These are phyloP conservation scores for Campopleginae sp. DNA, from an alignment of 2,888 invertebrate species.

Conservation along the genomic window DNA sequence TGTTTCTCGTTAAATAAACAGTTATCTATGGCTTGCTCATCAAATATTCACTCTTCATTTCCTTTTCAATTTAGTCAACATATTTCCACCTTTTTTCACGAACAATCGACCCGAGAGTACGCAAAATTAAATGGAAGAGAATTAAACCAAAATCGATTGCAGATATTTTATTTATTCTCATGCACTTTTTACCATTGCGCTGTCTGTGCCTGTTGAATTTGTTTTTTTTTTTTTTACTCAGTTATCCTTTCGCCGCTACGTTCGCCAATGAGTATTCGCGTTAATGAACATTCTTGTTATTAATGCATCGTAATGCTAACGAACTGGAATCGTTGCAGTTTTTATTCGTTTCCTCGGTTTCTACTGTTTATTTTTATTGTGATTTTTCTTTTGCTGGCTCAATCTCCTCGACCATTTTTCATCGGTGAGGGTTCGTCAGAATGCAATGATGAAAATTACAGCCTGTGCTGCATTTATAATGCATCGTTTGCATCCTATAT, in stretches of 20 bases:
- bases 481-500: neutral
- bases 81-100: neutral
- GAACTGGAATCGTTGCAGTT: neutral
- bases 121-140: neutral
- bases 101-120: neutral
- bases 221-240: neutral
- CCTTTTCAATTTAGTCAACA: constrained; percentile 3
- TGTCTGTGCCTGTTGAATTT: neutral
- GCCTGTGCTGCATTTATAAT: too few relatives aligned
- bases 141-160: neutral
- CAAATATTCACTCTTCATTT: constrained; percentile 8
- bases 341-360: neutral
- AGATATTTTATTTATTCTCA: constrained; percentile 15
- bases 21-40: neutral
- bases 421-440: too few relatives aligned
- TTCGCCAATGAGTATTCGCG: neutral
- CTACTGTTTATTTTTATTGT: too few relatives aligned
- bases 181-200: neutral
- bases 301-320: constrained; percentile 1
- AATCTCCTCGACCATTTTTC: too few relatives aligned
- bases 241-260: neutral
- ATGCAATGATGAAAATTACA: too few relatives aligned
- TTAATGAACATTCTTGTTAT: neutral
- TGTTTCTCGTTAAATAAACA: neutral
- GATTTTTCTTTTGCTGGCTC: too few relatives aligned